Evolutionary conservation across 2,797 vertebrate species (phyloP), one percentile per base, ranked within the genome.

Genomic region (Vultur gryphus): DNA sequence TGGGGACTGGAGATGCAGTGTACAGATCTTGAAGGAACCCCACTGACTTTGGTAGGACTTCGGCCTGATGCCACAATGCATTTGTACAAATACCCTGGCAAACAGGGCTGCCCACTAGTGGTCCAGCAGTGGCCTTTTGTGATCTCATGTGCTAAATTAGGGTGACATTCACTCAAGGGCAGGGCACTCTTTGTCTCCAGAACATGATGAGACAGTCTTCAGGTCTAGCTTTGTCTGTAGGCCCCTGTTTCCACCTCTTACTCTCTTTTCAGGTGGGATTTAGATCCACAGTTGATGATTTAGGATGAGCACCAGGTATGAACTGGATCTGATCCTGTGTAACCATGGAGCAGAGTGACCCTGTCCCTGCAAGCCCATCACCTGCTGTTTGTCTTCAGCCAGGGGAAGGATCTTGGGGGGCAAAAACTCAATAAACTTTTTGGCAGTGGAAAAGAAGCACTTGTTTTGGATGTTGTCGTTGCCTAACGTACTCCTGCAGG

Each of bases 1-100:
- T 37, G 10, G 35, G 43, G 26, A 48, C 21, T 86, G 73, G 54
- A 52, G 51, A 13, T 70, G 25, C 0, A 0, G 10, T 39, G 18
- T 78, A 54, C 48, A 57, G n/a, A 29, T 84, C 46, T 39, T 41
- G n/a, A 64, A 90, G 46, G 66, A 85, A 7, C 23, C 18, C 21
- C 28, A 44, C 13, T 64, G 72, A 48, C 57, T 90, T 82, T 65
- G 67, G 28, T 29, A 55, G 67, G 29, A 52, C 66, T 89, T 75
- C 7, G 37, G 35, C 65, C 58, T 82, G 61, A 35, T 72, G 62
- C 41, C 18, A n/a, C 37, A 17, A 4, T 2, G 6, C 18, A 8
- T 75, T 83, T 90, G 49, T 78, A 61, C n/a, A 48, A 33, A 66
- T 35, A 84, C 11, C 9, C 20, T 82, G 75, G n/a, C 62, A 87